A percentile compares a stretch with the other conserved stretches of the same genome.
Conservation (phyloP, 2,113 vertebrate genomes). For the Hoplias malabaricus region DNA sequence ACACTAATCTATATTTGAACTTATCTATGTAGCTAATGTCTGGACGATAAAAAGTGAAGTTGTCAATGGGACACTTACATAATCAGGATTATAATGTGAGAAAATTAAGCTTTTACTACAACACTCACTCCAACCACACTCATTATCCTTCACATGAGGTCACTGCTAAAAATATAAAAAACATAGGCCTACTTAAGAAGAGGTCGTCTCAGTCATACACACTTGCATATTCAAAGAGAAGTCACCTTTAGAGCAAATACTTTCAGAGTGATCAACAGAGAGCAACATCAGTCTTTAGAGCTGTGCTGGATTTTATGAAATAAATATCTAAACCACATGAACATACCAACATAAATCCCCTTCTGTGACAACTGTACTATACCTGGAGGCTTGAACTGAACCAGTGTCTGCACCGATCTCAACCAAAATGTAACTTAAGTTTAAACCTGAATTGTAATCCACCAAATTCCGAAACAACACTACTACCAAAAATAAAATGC, state of each 20-base stretch:
- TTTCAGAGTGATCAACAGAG: background rate
- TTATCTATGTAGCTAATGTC: background rate
- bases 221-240: background rate
- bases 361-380: no score
- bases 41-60: background rate
- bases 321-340: background rate
- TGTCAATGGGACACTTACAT: background rate
- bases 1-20: no score
- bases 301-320: background rate
- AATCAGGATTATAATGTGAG: background rate
- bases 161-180: background rate
- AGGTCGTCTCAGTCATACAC: background rate
- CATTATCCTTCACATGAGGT: background rate
- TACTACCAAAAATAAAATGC: no score
- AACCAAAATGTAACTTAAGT: no score
- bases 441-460: no score
- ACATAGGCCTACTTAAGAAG: background rate
- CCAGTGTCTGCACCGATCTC: background rate
- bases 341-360: background rate
- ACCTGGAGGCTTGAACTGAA: background rate
- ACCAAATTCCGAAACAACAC: no score
- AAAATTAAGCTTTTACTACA: background rate
- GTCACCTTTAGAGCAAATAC: background rate
- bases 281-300: background rate
- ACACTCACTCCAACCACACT: background rate